Conservation (phyloP, 2,888 invertebrate species). For the Tachina grossa region DNA sequence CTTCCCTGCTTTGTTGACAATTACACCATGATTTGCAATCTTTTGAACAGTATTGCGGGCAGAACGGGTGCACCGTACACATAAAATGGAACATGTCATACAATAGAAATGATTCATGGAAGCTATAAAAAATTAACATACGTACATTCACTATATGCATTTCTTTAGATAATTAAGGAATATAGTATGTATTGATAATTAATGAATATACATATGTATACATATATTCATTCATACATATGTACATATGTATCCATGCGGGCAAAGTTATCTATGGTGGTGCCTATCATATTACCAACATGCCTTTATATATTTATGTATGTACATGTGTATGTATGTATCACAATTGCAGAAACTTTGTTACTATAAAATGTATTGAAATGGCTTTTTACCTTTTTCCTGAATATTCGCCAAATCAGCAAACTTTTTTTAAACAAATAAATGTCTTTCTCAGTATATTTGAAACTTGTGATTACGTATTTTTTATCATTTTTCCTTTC, state of each 20-base stretch:
- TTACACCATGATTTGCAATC: slow-evolving; percentile 62
- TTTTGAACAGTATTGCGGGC: background rate
- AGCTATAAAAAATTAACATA: background rate
- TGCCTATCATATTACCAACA: background rate
- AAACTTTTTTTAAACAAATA: background rate
- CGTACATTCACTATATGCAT: background rate
- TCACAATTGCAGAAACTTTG: background rate
- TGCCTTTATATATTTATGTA: background rate
- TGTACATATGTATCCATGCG: slow-evolving; percentile 33
- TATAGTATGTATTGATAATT: background rate
- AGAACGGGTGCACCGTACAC: background rate
- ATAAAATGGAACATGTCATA: slow-evolving; percentile 16
- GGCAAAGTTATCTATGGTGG: slow-evolving; percentile 5
- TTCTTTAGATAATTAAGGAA: background rate
- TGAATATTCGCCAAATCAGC: slow-evolving; percentile 47
- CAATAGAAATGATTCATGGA: slow-evolving; percentile 46
- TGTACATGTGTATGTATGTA: background rate
- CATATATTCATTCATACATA: background rate
- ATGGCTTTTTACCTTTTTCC: slow-evolving; percentile 37
- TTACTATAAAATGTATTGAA: background rate
- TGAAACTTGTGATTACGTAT: slow-evolving; percentile 63
- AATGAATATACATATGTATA: background rate
- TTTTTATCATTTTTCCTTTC: slow-evolving; percentile 46
- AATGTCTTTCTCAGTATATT: slow-evolving; percentile 1
- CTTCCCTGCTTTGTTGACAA: slow-evolving; percentile 9